Conservation (phyloP, 2,888 invertebrate species). For the Lepidocyrtoides sp. region DNA sequence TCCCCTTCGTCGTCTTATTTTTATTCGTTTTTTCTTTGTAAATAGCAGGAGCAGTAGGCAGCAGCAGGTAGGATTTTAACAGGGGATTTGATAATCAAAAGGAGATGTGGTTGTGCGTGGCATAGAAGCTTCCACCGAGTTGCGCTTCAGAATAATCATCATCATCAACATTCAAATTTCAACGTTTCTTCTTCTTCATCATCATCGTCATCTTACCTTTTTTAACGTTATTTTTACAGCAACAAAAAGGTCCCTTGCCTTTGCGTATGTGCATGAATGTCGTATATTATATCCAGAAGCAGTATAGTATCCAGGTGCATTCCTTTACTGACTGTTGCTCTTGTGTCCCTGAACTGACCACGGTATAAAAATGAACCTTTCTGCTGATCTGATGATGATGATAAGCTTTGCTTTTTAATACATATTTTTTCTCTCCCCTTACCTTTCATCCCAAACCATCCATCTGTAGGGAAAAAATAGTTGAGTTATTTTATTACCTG, state of each 20-base stretch:
- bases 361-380: background rate
- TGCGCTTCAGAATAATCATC: constrained; percentile 64
- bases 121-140: constrained; percentile 76
- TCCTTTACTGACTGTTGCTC: background rate
- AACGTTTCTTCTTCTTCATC: too few species aligned
- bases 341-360: constrained; percentile 71
- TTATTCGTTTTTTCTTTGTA: background rate
- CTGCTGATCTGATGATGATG: background rate
- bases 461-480: constrained; percentile 14
- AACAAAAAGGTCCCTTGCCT: background rate
- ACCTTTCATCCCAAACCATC: background rate
- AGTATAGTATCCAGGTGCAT: background rate
- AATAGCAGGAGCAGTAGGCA: constrained; percentile 63
- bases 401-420: too few species aligned
- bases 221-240: background rate
- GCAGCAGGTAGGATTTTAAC: constrained; percentile 77
- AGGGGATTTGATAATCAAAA: constrained; percentile 72
- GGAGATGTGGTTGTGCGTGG: constrained; percentile 71
- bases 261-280: too few species aligned
- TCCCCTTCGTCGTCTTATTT: background rate
- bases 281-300: background rate
- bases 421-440: constrained; percentile 19
- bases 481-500: constrained; percentile 5
- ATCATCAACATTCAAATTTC: constrained; percentile 69
- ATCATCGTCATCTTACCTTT: background rate